A percentile compares a stretch with the other conserved stretches of the same genome.
These are phyloP conservation scores for Sinhomidia bicolor DNA, from an alignment of 2,888 invertebrate genomes.

Conservation along the genomic window DNA sequence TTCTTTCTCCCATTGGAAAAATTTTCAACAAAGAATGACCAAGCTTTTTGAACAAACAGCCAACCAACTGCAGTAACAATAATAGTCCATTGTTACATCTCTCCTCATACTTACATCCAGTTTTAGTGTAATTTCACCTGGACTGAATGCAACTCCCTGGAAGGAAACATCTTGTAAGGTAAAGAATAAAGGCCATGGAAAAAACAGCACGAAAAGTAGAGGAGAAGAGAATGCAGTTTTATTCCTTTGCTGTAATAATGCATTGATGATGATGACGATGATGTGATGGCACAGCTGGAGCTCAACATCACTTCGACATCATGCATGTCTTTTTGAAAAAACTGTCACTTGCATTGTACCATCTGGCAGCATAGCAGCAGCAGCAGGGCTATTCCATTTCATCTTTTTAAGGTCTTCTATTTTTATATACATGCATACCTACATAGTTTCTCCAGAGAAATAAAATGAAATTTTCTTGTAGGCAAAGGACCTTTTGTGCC, in stretches of 20 bases:
- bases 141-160: slow-evolving; percentile 5
- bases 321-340: slow-evolving; percentile 69
- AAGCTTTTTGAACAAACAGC: background rate
- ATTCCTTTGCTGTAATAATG: slow-evolving; percentile 39
- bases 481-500: slow-evolving; percentile 17
- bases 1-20: no score
- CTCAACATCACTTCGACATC: slow-evolving; percentile 72
- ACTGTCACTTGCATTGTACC: slow-evolving; percentile 76
- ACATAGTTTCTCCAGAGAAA: background rate
- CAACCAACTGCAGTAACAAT: slow-evolving; percentile 34
- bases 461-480: slow-evolving; percentile 40
- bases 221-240: slow-evolving; percentile 60
- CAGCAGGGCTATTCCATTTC: no score
- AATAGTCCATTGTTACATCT: slow-evolving; percentile 56
- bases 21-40: slow-evolving; percentile 20
- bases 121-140: slow-evolving; percentile 10
- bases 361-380: slow-evolving; percentile 59
- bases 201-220: slow-evolving; percentile 45
- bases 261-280: slow-evolving; percentile 43
- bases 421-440: slow-evolving; percentile 30
- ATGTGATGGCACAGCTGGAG: slow-evolving; percentile 76
- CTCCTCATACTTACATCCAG: background rate
- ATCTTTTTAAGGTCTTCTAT: no score
- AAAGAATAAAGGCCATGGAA: slow-evolving; percentile 11
- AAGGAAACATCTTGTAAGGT: slow-evolving; percentile 46